Conservation (phyloP, 2,797 vertebrate species). For the Amblyraja radiata region DNA sequence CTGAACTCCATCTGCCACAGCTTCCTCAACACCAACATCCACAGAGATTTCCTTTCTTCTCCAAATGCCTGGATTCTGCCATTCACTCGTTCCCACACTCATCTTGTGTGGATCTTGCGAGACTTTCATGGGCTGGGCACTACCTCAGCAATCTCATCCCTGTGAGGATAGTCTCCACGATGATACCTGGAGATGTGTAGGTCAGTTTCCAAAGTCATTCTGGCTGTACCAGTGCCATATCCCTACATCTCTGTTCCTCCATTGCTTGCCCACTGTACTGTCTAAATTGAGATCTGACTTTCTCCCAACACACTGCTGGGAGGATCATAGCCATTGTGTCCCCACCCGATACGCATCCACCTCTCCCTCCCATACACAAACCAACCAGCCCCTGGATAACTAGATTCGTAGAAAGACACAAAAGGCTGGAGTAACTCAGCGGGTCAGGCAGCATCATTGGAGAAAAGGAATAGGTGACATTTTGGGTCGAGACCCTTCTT, state of each 20-base stretch:
- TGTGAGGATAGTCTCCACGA: background rate
- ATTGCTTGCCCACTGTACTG: background rate
- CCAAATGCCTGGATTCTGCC: background rate
- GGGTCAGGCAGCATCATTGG: too few species aligned
- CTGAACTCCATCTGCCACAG: too few species aligned
- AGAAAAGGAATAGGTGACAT: too few species aligned
- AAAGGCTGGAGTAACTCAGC: too few species aligned
- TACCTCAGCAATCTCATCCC: background rate
- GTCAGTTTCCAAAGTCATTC: background rate
- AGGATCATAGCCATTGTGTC: background rate
- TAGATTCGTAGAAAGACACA: too few species aligned
- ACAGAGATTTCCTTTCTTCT: background rate
- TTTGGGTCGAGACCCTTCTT: too few species aligned
- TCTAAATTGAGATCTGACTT: background rate
- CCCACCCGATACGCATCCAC: too few species aligned
- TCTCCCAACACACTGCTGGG: background rate
- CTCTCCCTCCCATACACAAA: too few species aligned
- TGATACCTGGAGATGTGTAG: background rate
- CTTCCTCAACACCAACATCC: background rate
- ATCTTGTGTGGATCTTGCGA: background rate
- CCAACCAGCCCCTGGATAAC: too few species aligned
- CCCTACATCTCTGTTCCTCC: background rate
- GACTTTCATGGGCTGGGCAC: background rate
- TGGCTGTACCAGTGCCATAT: background rate
- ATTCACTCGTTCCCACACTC: background rate